phyloP scores from a whole-genome alignment of 2,797 vertebrate species.

The Erithacus rubecula region DNA sequence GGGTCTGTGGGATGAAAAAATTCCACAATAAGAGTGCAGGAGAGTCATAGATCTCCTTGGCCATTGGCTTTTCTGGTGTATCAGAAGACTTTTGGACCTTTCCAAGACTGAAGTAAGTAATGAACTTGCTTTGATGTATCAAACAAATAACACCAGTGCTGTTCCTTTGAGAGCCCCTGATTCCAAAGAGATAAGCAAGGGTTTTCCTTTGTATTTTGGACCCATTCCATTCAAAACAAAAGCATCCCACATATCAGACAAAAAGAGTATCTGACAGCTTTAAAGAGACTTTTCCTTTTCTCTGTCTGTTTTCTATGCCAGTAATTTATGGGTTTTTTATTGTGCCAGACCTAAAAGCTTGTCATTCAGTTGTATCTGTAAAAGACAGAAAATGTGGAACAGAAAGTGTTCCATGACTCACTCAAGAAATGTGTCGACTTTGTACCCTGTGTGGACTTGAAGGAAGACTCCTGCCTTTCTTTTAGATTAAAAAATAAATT shows the following conservation, averaged over 20 bases:
- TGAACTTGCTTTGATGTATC: neutral
- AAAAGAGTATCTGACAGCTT: neutral
- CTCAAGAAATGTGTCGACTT: neutral
- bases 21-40: too few relatives aligned
- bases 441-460: neutral
- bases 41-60: neutral
- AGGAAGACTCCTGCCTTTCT: neutral
- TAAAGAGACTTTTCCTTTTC: neutral
- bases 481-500: neutral
- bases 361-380: neutral
- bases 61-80: neutral
- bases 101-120: neutral
- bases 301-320: neutral
- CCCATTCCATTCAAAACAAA: slow-evolving; percentile 5
- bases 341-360: neutral
- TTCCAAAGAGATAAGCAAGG: slow-evolving; percentile 14
- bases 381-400: neutral
- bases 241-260: neutral
- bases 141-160: neutral
- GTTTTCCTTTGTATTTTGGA: slow-evolving; percentile 40
- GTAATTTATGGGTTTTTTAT: neutral
- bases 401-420: neutral
- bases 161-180: slow-evolving; percentile 8
- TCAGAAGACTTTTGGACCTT: neutral
- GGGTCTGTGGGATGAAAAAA: neutral